Base-by-base conservation (phyloP, 2,888 invertebrate genomes). In the Parnassius mnemosyne region DNA sequence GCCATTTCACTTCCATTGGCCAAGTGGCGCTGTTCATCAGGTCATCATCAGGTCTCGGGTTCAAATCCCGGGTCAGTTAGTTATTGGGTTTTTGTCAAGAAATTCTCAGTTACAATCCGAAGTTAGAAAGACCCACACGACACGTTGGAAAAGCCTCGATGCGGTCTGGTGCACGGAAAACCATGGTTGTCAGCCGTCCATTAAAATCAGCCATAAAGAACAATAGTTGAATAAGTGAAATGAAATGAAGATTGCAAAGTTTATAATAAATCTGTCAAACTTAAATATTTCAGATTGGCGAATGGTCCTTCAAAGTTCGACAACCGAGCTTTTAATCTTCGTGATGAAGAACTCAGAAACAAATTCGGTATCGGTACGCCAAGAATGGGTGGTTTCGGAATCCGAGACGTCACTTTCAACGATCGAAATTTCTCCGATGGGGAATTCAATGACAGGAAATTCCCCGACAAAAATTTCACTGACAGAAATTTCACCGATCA, bases 351-450 rank as follows among this genome's bases (percentile, higher is more conserved):
- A 61, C 71, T 87, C 11, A 78, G 89, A 10, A 87, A 81, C 73
- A 89, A 89, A 66, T 90, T 90, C 72, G 84, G 89, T 25, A 85
- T 89, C 67, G 88, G 89, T 13, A 87, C 90, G 1, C 87, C 89
- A 2, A 74, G 90, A 11, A 90, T 91, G 87, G 91, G 92, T 13
- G 92, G 92, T 64, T 92, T 92, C 73, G 92, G 92, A 42, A 91
- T 92, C 65, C 77, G 91, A 44, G 91, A 91, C 74, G 79, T 87
- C 3, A 83, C 87, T 5, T 90, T 89, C 76, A 87, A 84, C 73
- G 89, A 89, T 13, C 71, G 89, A 66, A 87, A 80, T 69, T 89
- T 88, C 74, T 81, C 84, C 63, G 89, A 89, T 57, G 85, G 84
- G 59, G 87, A 89, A 65, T 91, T 91, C 75, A 84, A 84, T 74